Evolutionary conservation across 2,113 vertebrate species (phyloP).

Genomic region (Sporophila hypoxantha): DNA sequence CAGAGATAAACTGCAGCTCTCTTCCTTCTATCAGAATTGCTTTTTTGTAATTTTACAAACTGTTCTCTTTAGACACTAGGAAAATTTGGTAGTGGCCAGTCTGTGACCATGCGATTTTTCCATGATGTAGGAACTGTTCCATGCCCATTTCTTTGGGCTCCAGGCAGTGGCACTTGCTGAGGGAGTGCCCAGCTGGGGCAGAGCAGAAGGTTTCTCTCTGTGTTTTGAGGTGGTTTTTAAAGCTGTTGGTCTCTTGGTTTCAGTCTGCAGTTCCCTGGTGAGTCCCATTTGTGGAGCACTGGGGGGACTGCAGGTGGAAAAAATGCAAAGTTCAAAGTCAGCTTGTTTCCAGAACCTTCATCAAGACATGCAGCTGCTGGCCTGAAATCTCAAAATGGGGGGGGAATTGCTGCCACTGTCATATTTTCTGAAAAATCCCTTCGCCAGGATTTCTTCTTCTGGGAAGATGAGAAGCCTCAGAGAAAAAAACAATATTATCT

Average conservation of each 20-base stretch:
- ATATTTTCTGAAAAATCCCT: too few species aligned
- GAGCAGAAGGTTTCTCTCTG: background rate
- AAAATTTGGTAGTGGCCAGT: background rate
- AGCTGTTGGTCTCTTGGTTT: background rate
- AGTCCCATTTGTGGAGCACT: background rate
- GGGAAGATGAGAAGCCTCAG: too few species aligned
- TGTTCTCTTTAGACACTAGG: fast-evolving
- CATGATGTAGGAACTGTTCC: background rate
- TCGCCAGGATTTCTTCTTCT: too few species aligned
- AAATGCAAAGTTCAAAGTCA: background rate
- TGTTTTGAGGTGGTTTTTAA: background rate
- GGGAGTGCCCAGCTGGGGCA: background rate
- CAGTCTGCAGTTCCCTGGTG: background rate
- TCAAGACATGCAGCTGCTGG: background rate
- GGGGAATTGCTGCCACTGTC: background rate
- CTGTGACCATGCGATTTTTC: background rate
- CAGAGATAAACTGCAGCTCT: background rate
- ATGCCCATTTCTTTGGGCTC: fast-evolving
- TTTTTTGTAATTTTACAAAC: background rate
- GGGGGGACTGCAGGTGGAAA: background rate
- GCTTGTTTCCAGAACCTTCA: background rate
- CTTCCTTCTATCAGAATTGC: background rate
- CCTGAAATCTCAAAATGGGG: background rate
- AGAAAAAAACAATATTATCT: too few species aligned
- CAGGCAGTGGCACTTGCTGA: background rate